Evolutionary conservation across 2,113 vertebrate genomes (phyloP), one percentile per base, ranked within the genome.

Genomic region (Piprites chloris): DNA sequence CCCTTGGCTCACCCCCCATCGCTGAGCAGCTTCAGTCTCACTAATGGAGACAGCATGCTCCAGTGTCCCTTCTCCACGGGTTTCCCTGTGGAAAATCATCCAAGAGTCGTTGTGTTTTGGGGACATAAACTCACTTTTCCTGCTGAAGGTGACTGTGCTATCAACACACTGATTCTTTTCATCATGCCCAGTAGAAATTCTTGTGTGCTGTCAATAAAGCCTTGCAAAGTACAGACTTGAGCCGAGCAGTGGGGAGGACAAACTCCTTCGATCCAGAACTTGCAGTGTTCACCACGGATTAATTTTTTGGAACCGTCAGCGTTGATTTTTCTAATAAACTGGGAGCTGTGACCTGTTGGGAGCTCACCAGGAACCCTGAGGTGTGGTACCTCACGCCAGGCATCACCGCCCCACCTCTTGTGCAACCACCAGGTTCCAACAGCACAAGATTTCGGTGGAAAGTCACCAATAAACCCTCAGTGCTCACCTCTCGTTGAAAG

Each of bases 351-450:
- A 9, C n/a, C 35, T 74, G 59, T 30, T 30, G 22, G 1, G 4
- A 28, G 28, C 74, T 56, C 12, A 0, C 27, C 3, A 0, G 69
- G 39, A 62, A 39, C 16, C 42, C 89, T 4, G 1, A 5, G 9
- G 68, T 4, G 2, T 5, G 12, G 68, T 24, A 33, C 61, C 0
- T 0, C 2, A 2, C 4, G 20, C 59, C 1, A 0, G 17, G 9
- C 44, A n/a, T 46, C 2, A 0, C 71, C 6, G 0, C 37, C 28
- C 44, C 0, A 0, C 49, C 33, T 41, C 62, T 76, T 90, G 82
- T 23, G 90, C 88, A 95, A 53, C 53, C 32, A 1, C 8, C 5
- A 4, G 28, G 27, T 93, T 78, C 67, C 89, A 55, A 50, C 76
- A 78, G 68, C 19, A 2, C 44, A 5, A 12, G 67, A 49, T 71